Evolutionary conservation across 2,888 invertebrate genomes (phyloP).

Genomic region (Leptinotarsa haldemani): DNA sequence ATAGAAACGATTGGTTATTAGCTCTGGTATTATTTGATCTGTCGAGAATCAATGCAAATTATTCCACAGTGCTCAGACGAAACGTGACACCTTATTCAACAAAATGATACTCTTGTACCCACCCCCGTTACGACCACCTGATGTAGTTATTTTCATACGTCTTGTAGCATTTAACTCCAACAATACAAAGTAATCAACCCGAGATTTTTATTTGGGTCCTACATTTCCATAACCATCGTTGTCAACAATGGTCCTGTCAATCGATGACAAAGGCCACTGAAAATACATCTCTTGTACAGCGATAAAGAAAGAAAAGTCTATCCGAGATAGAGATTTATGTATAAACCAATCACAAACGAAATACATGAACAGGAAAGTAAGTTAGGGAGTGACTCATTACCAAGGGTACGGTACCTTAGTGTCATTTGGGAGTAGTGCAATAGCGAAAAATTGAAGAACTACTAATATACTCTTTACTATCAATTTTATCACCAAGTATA

Average conservation of each 20-base stretch:
- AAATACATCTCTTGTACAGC: constrained; percentile 10
- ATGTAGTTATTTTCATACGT: not conserved
- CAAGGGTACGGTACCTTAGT: not conserved
- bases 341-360: constrained; percentile 10
- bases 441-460: no score
- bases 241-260: constrained; percentile 18
- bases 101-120: not conserved
- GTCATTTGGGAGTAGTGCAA: not conserved
- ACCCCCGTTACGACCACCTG: not conserved
- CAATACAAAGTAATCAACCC: constrained; percentile 16
- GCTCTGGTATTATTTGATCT: not conserved
- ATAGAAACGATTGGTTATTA: no score
- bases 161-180: constrained; percentile 1
- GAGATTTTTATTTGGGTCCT: constrained; percentile 16
- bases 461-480: no score
- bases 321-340: constrained; percentile 15
- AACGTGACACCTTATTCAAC: not conserved
- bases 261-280: constrained; percentile 15
- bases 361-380: not conserved
- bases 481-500: no score
- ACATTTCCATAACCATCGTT: constrained; percentile 17
- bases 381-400: not conserved
- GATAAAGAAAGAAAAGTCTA: constrained; percentile 7
- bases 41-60: not conserved
- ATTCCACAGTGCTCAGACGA: not conserved